These are phyloP conservation scores for Cacoxenus indagator DNA, from an alignment of 2,888 invertebrate species.

Conservation along the genomic window DNA sequence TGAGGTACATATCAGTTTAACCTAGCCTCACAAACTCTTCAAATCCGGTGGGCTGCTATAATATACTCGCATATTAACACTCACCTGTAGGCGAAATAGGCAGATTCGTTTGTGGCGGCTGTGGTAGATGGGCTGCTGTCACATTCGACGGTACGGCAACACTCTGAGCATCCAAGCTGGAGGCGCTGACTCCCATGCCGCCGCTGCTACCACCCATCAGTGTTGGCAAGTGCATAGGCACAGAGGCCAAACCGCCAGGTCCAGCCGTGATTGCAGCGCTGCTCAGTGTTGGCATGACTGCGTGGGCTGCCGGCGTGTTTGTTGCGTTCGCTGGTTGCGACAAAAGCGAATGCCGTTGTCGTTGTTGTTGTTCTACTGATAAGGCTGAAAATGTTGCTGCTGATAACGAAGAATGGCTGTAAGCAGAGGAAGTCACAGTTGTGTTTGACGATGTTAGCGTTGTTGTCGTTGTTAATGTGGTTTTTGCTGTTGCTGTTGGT, in stretches of 20 bases:
- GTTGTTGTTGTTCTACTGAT: constrained; percentile 26
- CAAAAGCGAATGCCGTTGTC: constrained; percentile 34
- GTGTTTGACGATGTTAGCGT: not conserved
- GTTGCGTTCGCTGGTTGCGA: constrained; percentile 28
- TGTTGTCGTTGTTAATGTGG: not conserved
- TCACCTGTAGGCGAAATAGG: constrained; percentile 51
- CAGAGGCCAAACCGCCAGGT: constrained; percentile 45
- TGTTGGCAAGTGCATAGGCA: constrained; percentile 48
- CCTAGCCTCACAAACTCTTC: too few species aligned
- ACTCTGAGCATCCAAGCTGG: constrained; percentile 28
- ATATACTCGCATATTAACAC: constrained; percentile 18
- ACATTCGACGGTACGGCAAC: constrained; percentile 22
- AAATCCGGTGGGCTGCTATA: too few species aligned
- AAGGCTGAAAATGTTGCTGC: constrained; percentile 34
- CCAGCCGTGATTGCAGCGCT: constrained; percentile 72
- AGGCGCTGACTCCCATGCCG: constrained; percentile 41
- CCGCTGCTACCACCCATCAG: constrained; percentile 30
- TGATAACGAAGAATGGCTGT: not conserved
- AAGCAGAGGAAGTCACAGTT: not conserved
- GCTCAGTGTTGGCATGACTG: constrained; percentile 62
- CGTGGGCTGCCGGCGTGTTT: constrained; percentile 31
- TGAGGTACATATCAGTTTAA: too few species aligned
- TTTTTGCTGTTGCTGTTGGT: not conserved
- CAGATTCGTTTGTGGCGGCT: constrained; percentile 47
- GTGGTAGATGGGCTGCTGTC: constrained; percentile 33